phyloP scores from a whole-genome alignment of 2,113 vertebrate species.

The Naja naja region DNA sequence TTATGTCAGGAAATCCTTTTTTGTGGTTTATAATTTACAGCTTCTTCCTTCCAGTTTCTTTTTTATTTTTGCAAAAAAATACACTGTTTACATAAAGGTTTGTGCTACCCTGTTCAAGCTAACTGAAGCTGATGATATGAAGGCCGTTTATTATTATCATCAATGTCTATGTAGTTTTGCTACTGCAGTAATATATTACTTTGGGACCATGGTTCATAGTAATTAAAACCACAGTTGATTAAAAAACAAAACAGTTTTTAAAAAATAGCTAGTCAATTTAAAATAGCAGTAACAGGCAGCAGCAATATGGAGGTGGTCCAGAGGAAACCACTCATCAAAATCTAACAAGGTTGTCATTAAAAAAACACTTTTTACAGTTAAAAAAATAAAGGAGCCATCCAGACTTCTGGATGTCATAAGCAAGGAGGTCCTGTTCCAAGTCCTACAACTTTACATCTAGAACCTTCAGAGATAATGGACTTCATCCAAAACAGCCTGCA shows the following conservation, averaged over 20 bases:
- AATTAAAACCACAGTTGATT: neutral
- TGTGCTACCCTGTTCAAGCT: neutral
- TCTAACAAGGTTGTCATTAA: neutral
- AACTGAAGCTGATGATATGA: neutral
- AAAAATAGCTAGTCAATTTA: neutral
- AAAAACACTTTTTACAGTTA: too few species aligned
- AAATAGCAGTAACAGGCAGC: neutral
- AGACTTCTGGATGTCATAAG: neutral
- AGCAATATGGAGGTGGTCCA: neutral
- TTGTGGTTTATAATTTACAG: neutral
- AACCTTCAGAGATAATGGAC: neutral
- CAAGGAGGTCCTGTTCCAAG: neutral
- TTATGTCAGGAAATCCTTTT: neutral
- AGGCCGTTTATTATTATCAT: neutral
- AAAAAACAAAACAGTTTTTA: neutral
- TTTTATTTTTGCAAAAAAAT: neutral
- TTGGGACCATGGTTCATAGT: neutral
- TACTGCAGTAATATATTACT: neutral
- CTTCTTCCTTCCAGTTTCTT: neutral
- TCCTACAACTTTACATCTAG: neutral
- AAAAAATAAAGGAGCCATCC: neutral
- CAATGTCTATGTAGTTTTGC: neutral
- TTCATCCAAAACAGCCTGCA: neutral
- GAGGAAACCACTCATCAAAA: neutral
- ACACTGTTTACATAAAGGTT: neutral